These are phyloP conservation scores for Oreochromis spilurus DNA, from an alignment of 2,113 vertebrate species.

Conservation along the genomic window DNA sequence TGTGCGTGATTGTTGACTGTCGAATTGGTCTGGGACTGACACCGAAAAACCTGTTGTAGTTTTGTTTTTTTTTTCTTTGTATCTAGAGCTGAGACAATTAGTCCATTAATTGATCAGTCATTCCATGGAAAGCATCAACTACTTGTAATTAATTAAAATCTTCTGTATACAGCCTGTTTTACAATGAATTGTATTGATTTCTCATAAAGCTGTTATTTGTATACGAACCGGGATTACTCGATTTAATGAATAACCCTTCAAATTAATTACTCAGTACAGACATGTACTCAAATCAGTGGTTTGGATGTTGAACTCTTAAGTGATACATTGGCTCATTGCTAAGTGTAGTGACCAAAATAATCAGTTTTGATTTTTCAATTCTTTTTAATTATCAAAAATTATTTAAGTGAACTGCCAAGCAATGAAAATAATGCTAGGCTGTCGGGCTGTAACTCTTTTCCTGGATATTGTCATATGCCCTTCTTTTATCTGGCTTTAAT, in stretches of 20 bases:
- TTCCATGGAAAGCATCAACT: neutral
- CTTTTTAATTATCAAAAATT: neutral
- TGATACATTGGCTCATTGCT: neutral
- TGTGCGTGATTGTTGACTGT: neutral
- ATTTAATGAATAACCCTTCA: neutral
- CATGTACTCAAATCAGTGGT: neutral
- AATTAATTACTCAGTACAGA: neutral
- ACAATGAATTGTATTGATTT: neutral
- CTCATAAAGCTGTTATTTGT: neutral
- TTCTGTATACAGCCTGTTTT: neutral
- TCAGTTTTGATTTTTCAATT: neutral
- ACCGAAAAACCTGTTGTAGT: neutral
- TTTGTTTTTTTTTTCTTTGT: rapidly evolving
- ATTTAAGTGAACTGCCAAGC: neutral
- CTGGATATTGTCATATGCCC: neutral
- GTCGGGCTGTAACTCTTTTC: neutral
- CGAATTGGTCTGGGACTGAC: neutral
- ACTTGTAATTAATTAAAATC: neutral
- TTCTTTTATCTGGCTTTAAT: neutral
- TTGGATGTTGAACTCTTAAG: neutral
- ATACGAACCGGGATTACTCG: rapidly evolving
- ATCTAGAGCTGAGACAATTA: neutral
- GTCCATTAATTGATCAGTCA: neutral
- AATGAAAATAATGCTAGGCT: neutral
- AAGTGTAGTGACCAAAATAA: neutral